Conservation (phyloP, 2,797 vertebrate genomes). For the Oreortyx pictus region DNA sequence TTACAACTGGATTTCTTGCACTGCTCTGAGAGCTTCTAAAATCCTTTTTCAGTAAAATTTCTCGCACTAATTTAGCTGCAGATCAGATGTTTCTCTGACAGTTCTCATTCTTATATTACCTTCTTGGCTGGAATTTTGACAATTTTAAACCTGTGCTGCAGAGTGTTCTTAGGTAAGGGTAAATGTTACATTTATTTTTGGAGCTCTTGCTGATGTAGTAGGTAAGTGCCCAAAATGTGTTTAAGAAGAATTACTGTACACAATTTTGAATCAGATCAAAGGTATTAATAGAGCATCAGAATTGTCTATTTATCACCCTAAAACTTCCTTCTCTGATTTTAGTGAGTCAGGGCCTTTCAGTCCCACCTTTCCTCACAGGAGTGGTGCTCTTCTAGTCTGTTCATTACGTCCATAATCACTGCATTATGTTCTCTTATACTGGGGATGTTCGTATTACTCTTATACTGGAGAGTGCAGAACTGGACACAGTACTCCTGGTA, state of each 20-base stretch:
- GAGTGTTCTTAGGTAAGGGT: not conserved
- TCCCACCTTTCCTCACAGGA: not conserved
- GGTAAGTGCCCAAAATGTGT: not conserved
- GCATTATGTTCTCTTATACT: not conserved
- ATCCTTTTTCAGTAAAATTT: constrained; percentile 26
- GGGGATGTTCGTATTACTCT: not conserved
- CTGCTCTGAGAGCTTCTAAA: constrained; percentile 38
- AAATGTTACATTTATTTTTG: not conserved
- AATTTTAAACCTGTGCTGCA: not conserved
- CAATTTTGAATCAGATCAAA: not conserved
- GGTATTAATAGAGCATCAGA: not conserved
- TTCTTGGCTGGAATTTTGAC: not conserved
- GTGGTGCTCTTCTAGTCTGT: not conserved
- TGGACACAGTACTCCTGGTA: not conserved
- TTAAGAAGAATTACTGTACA: not conserved
- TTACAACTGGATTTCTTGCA: not conserved
- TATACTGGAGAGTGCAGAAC: not conserved
- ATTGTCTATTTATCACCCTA: not conserved
- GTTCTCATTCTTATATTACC: not conserved
- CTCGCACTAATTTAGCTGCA: constrained; percentile 30
- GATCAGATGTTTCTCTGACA: not conserved
- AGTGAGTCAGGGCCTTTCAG: not conserved
- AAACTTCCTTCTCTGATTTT: not conserved
- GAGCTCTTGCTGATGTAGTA: not conserved
- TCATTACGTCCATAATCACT: not conserved